Base-by-base conservation (phyloP, 2,113 vertebrate species). In the Cyprinodon brontotheroides region DNA sequence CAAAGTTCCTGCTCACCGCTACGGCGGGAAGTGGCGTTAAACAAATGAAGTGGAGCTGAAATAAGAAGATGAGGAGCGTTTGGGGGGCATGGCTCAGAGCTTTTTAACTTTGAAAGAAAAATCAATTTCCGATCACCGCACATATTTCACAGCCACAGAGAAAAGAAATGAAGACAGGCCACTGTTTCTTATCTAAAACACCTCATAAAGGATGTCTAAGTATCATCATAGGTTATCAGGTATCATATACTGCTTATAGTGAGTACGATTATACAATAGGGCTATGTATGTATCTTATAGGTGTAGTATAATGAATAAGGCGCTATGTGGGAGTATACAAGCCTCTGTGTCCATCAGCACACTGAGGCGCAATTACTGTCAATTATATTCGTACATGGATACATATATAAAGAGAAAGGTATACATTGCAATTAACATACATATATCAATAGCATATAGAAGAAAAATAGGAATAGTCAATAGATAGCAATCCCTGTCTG, bases 391-490 rank as follows among this genome's bases (percentile, higher is more conserved):
- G 91, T 94, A 94, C 92, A 93, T 92, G 92, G 89, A 92, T 94
- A 94, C 92, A 92, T 93, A 92, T 91, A 93, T 94, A 93, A 92
- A 93, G 88, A 91, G 86, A 90, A 84, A 93, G 93, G 92, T 94
- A 94, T 94, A 94, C 93, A 94, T 94, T 72, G 92, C 92, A 94
- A 91, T 94, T 93, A 94, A 94, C 91, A 91, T 94, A 94, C 93
- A 94, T 94, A 93, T 94, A 94, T 94, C 92, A 92, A 94, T 95
- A 94, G 93, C 91, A 93, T 94, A 94, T 93, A 92, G 87, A 89
- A 92, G 89, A 93, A 91, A 91, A 90, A 93, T 92, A 89, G 88
- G 93, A 93, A 92, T 93, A 87, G 90, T 92, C 87, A 92, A 93
- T 93, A 90, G 90, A 89, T 87, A 89, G 92, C 87, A 90, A 92